phyloP scores from a whole-genome alignment of 2,113 vertebrate genomes.

The Pelusios castaneus region DNA sequence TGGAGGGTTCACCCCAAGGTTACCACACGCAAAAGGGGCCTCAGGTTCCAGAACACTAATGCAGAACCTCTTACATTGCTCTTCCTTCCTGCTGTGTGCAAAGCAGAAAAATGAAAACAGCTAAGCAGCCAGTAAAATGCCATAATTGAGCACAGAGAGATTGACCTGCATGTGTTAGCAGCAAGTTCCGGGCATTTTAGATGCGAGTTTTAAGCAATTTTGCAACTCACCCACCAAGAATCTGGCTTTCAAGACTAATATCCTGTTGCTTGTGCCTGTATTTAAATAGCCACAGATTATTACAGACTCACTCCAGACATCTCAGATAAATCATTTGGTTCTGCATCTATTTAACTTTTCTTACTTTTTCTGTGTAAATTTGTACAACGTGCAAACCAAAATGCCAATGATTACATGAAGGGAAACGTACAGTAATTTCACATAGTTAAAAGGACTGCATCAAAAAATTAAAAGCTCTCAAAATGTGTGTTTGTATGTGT shows the following conservation, averaged over 20 bases:
- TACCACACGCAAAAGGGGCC: background rate
- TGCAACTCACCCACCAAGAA: background rate
- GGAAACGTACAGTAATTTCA: background rate
- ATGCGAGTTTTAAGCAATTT: background rate
- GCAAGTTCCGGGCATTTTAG: background rate
- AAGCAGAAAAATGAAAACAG: background rate
- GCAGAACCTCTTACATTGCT: background rate
- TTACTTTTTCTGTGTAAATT: background rate
- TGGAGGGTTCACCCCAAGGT: background rate
- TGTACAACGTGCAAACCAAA: background rate
- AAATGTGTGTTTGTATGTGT: conserved; percentile 7
- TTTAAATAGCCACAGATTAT: background rate
- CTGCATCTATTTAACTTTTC: conserved; percentile 18
- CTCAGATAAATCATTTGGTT: conserved; percentile 37
- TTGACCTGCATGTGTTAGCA: background rate
- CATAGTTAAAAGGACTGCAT: background rate
- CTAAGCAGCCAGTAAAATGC: background rate
- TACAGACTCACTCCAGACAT: conserved; percentile 24
- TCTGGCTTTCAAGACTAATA: background rate
- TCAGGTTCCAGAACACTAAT: background rate
- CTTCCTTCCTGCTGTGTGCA: background rate
- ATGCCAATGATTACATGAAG: background rate
- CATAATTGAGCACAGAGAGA: background rate
- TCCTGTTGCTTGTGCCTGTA: background rate
- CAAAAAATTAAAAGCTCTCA: conserved; percentile 32